A percentile compares a stretch with the other conserved stretches of the same genome.
Conservation (phyloP, 1,140 invertebrate genomes). For the Samia ricini region DNA sequence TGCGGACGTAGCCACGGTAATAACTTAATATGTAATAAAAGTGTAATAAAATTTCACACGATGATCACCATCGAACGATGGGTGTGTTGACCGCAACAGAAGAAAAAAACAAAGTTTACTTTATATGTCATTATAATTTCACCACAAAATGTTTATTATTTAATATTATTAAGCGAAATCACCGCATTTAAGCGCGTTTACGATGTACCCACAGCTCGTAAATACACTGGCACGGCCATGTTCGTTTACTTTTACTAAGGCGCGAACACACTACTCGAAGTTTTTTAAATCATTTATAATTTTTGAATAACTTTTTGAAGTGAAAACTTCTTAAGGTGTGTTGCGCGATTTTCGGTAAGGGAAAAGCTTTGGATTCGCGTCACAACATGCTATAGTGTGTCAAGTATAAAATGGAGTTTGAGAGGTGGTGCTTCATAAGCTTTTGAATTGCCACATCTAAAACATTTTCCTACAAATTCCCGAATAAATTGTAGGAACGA, state of each 20-base stretch:
- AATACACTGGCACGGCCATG: neutral
- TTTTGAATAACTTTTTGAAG: too few species aligned
- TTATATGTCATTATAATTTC: constrained; percentile 1
- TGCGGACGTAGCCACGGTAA: neutral
- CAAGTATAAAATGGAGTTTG: too few species aligned
- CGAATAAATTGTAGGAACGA: too few species aligned
- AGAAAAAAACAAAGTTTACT: neutral
- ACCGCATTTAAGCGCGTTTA: constrained; percentile 24
- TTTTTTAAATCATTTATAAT: too few species aligned
- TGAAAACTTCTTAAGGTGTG: too few species aligned
- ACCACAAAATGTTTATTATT: constrained; percentile 29
- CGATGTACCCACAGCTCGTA: constrained; percentile 14
- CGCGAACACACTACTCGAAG: neutral
- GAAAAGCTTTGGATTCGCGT: too few species aligned
- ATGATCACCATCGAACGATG: neutral
- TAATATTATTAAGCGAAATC: constrained; percentile 39
- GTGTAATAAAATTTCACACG: neutral
- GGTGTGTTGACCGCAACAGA: neutral
- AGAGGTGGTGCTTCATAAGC: too few species aligned
- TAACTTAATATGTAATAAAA: neutral
- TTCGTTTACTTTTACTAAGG: neutral
- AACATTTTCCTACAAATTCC: too few species aligned
- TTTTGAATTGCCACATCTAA: too few species aligned
- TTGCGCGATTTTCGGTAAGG: too few species aligned
- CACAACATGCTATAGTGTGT: too few species aligned